Percentiles rank a stretch among this genome's conserved stretches.
phyloP scores from a whole-genome alignment of 2,113 vertebrate species.

The Sapayoa aenigma region DNA sequence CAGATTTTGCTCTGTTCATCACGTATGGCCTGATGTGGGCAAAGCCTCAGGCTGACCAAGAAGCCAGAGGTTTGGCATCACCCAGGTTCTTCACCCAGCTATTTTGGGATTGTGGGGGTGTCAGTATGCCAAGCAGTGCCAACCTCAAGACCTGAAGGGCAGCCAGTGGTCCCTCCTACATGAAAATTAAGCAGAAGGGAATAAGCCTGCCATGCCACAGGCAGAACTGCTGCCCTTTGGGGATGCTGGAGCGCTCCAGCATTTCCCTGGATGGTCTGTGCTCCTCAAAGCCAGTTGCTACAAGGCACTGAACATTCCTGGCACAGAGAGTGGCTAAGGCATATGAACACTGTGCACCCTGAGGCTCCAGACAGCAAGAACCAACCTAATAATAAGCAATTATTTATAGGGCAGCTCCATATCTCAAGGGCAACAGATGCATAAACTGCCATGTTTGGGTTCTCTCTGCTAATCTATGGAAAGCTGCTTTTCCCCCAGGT shows the following conservation, averaged over 20 bases:
- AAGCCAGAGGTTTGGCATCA: background rate
- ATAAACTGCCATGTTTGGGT: background rate
- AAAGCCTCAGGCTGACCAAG: background rate
- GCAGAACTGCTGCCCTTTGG: background rate
- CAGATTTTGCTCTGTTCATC: background rate
- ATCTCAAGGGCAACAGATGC: slow-evolving; percentile 1
- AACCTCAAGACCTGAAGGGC: background rate
- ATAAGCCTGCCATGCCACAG: background rate
- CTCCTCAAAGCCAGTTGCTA: rapidly evolving
- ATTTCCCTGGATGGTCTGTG: background rate
- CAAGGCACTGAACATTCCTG: background rate
- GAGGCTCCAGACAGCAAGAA: background rate
- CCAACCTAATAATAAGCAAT: slow-evolving; percentile 38
- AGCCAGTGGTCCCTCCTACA: background rate
- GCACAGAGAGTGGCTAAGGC: background rate
- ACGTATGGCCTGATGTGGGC: background rate
- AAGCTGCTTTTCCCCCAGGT: background rate
- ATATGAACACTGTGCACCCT: background rate
- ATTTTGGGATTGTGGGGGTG: background rate
- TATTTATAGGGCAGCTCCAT: slow-evolving; percentile 45
- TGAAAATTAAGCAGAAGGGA: background rate
- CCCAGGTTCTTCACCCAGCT: background rate
- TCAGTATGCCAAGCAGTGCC: background rate
- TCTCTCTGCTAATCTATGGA: slow-evolving; percentile 12
- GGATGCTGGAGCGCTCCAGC: background rate